Conservation (phyloP, 2,113 vertebrate genomes). For the Rhea pennata region DNA sequence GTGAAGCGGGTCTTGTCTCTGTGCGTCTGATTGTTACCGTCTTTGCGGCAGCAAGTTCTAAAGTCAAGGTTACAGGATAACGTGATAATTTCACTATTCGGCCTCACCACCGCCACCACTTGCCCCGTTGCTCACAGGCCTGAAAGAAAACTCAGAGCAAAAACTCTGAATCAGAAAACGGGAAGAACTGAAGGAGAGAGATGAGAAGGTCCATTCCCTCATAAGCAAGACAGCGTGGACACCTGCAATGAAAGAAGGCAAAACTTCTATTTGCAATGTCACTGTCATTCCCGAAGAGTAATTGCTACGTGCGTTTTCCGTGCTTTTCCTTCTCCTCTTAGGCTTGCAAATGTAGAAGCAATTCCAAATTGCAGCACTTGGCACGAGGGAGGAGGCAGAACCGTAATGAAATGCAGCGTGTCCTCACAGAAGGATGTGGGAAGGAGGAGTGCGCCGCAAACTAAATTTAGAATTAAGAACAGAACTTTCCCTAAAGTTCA, state of each 20-base stretch:
- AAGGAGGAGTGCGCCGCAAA: neutral
- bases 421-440: neutral
- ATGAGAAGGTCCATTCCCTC: neutral
- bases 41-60: slow-evolving; percentile 39
- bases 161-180: neutral
- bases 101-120: neutral
- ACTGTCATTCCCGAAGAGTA: neutral
- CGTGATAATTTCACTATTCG: neutral
- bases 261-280: neutral
- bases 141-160: neutral
- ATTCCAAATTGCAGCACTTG: neutral
- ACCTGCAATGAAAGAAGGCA: neutral
- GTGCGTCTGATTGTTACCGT: neutral
- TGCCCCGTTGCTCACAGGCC: neutral
- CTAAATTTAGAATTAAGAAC: neutral
- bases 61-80: slow-evolving; percentile 63
- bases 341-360: neutral
- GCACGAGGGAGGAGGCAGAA: neutral
- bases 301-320: neutral
- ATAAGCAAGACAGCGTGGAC: neutral
- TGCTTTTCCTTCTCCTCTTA: neutral
- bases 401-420: neutral
- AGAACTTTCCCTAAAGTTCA: neutral
- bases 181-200: neutral
- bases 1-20: slow-evolving; percentile 47